Evolutionary conservation across 2,797 vertebrate genomes (phyloP), one percentile per base, ranked within the genome.

Genomic region (Gymnodraco acuticeps): DNA sequence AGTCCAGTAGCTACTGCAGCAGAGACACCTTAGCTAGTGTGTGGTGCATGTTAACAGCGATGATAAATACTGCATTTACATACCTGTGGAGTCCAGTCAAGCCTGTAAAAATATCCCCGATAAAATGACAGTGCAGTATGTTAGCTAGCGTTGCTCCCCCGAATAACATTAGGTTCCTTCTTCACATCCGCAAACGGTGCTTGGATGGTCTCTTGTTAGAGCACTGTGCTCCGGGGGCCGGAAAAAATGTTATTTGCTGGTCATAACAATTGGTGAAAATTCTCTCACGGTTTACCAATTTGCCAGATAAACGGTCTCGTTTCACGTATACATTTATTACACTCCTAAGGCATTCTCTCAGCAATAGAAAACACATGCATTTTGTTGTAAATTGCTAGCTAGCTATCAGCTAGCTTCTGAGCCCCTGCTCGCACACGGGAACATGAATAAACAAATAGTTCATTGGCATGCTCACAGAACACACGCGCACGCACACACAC

Each of bases 361-460:
- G 20, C 42, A 1, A 20, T 43, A 8, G 41, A 55, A 77, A 55
- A 80, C 1, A 70, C 20, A 6, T 4, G 53, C 80, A 77, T 85
- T 84, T 80, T 79, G 64, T 46, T 61, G 9, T 58, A 60, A 60
- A 77, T 54, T 47, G 89, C 75, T 82, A 85, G 89, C 75, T 82
- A 80, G 89, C 91, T 87, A 71, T 31, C 50, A 38, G 91, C 88
- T 93, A 94, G 89, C 89, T 66, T 50, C 38, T 20, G 75, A 85
- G 78, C 72, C 60, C 33, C 80, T 83, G 78, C 78, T 89, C 87
- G 87, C 84, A 80, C 92, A 92, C 94, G 88, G 93, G 93, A 95
- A 95, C 93, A 93, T 93, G 94, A 93, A 94, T 94, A 93, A 79
- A 46, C 50, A 64, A 86, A 56, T 46, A 82, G 56, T 88, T 90